These are phyloP conservation scores for Mya arenaria DNA, from an alignment of 1,140 invertebrate genomes.

Conservation along the genomic window DNA sequence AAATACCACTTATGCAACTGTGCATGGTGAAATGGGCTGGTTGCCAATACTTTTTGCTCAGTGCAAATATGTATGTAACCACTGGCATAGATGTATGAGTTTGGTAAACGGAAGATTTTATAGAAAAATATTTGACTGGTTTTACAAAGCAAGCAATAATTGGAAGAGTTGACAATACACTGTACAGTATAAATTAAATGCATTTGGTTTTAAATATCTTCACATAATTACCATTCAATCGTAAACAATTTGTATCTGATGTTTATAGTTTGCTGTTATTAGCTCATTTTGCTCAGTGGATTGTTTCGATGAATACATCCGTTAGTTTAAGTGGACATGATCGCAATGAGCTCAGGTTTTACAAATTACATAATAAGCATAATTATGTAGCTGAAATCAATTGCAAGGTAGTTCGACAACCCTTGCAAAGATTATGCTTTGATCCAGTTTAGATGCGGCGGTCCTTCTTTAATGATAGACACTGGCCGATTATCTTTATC, in stretches of 20 bases:
- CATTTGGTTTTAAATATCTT: neutral
- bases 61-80: conserved; percentile 1
- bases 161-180: neutral
- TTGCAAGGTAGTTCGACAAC: neutral
- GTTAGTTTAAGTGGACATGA: neutral
- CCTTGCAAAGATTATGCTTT: neutral
- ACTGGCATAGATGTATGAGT: neutral
- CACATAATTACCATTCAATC: neutral
- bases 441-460: neutral
- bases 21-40: conserved; percentile 2
- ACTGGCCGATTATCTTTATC: neutral
- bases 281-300: neutral
- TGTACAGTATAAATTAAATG: neutral
- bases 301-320: neutral
- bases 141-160: neutral
- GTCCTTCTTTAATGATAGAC: neutral
- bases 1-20: conserved; percentile 16
- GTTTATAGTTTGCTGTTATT: neutral
- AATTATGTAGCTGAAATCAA: neutral
- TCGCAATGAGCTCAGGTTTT: neutral
- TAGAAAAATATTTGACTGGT: neutral
- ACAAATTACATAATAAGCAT: neutral
- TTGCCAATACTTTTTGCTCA: neutral
- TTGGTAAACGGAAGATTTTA: neutral
- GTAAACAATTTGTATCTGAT: neutral